phyloP scores from a whole-genome alignment of 1,140 invertebrate genomes.

The Paracyclopina nana region DNA sequence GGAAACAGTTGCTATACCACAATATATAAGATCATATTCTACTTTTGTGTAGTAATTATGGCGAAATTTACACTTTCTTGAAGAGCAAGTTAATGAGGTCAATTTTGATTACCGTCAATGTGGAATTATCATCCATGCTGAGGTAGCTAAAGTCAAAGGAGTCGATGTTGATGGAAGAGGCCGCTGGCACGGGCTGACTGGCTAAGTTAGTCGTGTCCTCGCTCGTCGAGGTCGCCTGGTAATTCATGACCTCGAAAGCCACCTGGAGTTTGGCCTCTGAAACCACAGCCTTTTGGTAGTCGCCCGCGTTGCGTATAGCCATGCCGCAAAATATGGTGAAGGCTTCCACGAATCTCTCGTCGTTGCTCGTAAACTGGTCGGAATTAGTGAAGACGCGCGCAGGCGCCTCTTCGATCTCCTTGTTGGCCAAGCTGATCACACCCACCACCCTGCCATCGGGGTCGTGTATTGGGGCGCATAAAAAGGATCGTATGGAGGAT shows the following conservation, averaged over 20 bases:
- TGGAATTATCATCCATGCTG: neutral
- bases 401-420: neutral
- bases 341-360: neutral
- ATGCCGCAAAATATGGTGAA: constrained; percentile 1
- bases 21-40: too few relatives aligned
- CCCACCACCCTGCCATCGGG: neutral
- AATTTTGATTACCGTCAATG: too few relatives aligned
- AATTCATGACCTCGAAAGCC: neutral
- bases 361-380: neutral
- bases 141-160: constrained; percentile 9
- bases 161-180: neutral
- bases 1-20: too few relatives aligned
- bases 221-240: neutral
- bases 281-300: neutral
- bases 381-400: too few relatives aligned
- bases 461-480: neutral
- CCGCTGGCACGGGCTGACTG: neutral
- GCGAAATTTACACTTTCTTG: neutral
- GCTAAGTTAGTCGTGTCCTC: neutral
- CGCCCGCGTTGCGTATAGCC: neutral
- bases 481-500: neutral
- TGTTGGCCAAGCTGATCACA: neutral
- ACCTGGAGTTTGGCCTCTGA: neutral
- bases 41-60: too few relatives aligned
- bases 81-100: too few relatives aligned